A percentile compares a stretch with the other conserved stretches of the same genome.
These are phyloP conservation scores for Parotocinclus haroldoi DNA, from an alignment of 2,797 vertebrate genomes.

Conservation along the genomic window DNA sequence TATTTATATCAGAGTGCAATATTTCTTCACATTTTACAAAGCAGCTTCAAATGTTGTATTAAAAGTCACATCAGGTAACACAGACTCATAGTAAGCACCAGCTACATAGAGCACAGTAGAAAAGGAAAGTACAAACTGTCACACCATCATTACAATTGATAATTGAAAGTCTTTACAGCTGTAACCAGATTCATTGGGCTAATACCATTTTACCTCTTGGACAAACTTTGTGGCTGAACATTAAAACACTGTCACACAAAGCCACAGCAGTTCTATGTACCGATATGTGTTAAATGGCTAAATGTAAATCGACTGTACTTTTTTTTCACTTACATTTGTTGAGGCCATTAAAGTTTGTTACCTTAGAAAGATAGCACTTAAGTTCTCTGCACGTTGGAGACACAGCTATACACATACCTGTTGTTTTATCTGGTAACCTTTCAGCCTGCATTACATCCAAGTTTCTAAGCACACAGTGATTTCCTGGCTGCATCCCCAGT, in stretches of 20 bases:
- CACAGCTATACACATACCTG: too few species aligned
- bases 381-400: too few species aligned
- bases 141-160: slow-evolving; percentile 54
- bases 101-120: slow-evolving; percentile 8
- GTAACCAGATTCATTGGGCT: background rate
- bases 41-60: slow-evolving; percentile 38
- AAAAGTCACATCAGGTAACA: slow-evolving; percentile 41
- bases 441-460: too few species aligned
- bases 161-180: slow-evolving; percentile 56
- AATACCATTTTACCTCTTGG: background rate
- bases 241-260: slow-evolving; percentile 1
- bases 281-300: too few species aligned
- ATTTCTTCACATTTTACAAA: slow-evolving; percentile 29
- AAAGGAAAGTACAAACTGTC: slow-evolving; percentile 34
- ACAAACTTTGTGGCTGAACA: background rate
- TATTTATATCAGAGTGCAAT: slow-evolving; percentile 7
- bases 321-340: too few species aligned
- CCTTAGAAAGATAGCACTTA: too few species aligned
- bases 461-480: too few species aligned
- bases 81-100: slow-evolving; percentile 10
- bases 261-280: background rate
- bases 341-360: too few species aligned
- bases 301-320: too few species aligned
- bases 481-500: too few species aligned
- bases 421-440: too few species aligned